Evolutionary conservation across 2,797 vertebrate species (phyloP), one percentile per base, ranked within the genome.

Genomic region (Tragopan temminckii): DNA sequence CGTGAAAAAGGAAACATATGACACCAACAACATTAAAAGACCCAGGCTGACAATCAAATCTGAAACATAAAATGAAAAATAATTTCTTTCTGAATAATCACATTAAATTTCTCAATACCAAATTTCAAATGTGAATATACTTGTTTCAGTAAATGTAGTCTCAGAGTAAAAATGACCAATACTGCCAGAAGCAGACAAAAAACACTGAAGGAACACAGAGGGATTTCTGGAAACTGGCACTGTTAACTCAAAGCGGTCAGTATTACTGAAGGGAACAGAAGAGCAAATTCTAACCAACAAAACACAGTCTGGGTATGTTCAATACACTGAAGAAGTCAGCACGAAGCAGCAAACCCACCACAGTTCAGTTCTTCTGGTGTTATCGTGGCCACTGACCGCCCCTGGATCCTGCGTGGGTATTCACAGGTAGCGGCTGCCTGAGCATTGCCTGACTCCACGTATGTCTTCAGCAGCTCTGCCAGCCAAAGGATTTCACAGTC

Each of bases 401-500:
- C 99, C 96, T 99, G 99, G 90, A 99, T 98, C 35, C 98, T 98
- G 40, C 98, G 97, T 6, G 99, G 99, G 53, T 98, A 98, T 89
- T 99, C 99, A 20, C 99, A 99, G 94, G 99, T 99, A 68, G 99
- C 99, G 0, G 99, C 99, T 1, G 99, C 99, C 94, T 99, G 99
- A 2, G 99, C 99, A 1, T 99, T 99, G 13, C 99, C 99, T 0
- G 99, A 99, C 96, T 99, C 98, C 0, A 99, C 99, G 0, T 99
- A 99, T 4, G 98, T 98, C 96, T 99, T 99, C 92, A 99, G 95
- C 92, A 99, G 97, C 94, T 99, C 99, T 0, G 99, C 99, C 96
- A 99, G 96, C 99, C 99, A 99, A 72, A 99, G 98, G 92, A 99
- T 98, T 83, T 99, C 99, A 76, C 99, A 99, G 98, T 99, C 99